These are phyloP conservation scores for Drosophila orena DNA, from an alignment of 1,140 invertebrate species.

Conservation along the genomic window DNA sequence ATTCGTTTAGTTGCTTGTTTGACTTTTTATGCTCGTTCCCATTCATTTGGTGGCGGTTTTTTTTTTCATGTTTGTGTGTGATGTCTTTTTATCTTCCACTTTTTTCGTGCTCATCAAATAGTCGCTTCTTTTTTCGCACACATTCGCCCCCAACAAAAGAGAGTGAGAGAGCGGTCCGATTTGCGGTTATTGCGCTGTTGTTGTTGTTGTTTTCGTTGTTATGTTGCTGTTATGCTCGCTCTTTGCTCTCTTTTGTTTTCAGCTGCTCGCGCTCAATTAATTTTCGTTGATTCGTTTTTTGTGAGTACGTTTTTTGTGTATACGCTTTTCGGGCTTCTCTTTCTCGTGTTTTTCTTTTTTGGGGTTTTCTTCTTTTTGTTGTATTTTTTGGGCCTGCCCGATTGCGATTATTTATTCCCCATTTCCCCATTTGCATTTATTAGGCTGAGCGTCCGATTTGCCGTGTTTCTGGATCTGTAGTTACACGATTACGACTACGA, in stretches of 20 bases:
- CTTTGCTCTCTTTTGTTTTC: slow-evolving; percentile 57
- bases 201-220: background rate
- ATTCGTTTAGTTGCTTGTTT: slow-evolving; percentile 41
- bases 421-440: slow-evolving; percentile 44
- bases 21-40: slow-evolving; percentile 66
- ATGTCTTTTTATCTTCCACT: slow-evolving; percentile 63
- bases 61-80: slow-evolving; percentile 62
- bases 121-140: slow-evolving; percentile 60
- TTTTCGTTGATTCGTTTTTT: slow-evolving; percentile 81
- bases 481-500: slow-evolving; percentile 25
- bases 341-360: slow-evolving; percentile 28
- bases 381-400: slow-evolving; percentile 54
- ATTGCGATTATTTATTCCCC: slow-evolving; percentile 14
- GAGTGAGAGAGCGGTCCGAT: slow-evolving; percentile 25
- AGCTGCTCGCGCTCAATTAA: slow-evolving; percentile 78
- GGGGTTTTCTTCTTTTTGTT: slow-evolving; percentile 1
- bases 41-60: slow-evolving; percentile 72
- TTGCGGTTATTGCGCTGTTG: slow-evolving; percentile 25
- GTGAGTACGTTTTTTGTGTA: slow-evolving; percentile 73
- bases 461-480: slow-evolving; percentile 36
- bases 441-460: slow-evolving; percentile 28
- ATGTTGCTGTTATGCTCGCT: slow-evolving; percentile 49
- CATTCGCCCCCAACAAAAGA: slow-evolving; percentile 62
- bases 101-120: slow-evolving; percentile 61
- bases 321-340: slow-evolving; percentile 55